Conservation (phyloP, 2,888 invertebrate genomes). For the Hoplodrina ambigua region DNA sequence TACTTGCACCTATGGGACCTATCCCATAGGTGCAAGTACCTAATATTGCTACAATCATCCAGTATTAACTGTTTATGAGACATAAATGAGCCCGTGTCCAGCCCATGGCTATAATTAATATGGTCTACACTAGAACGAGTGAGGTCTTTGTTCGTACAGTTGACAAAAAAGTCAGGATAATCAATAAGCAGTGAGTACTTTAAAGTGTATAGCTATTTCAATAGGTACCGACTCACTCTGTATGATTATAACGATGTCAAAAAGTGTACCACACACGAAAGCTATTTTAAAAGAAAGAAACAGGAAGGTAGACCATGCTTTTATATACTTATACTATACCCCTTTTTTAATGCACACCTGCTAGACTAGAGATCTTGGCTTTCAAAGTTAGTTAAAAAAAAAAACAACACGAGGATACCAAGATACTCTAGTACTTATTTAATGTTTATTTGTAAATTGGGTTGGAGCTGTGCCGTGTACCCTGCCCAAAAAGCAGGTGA, state of each 20-base stretch:
- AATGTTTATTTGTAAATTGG: neutral
- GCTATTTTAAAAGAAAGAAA: neutral
- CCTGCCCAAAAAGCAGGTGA: neutral
- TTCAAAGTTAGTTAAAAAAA: neutral
- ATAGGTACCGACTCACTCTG: neutral
- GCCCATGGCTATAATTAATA: neutral
- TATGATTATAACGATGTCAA: neutral
- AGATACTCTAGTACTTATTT: neutral
- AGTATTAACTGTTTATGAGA: neutral
- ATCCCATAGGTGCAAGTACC: neutral
- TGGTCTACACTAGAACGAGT: neutral
- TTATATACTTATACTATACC: neutral
- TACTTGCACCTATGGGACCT: no score
- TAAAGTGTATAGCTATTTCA: no score
- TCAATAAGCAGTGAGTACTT: neutral
- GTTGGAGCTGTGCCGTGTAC: conserved; percentile 1
- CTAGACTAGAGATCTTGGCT: neutral
- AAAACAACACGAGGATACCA: neutral
- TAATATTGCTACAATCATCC: neutral
- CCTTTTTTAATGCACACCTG: neutral
- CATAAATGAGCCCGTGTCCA: no score
- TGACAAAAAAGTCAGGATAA: neutral
- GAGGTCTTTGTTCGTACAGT: neutral
- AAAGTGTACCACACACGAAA: neutral
- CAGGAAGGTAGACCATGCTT: neutral